Evolutionary conservation across 2,113 vertebrate genomes (phyloP).

Genomic region (Fulmarus glacialis): DNA sequence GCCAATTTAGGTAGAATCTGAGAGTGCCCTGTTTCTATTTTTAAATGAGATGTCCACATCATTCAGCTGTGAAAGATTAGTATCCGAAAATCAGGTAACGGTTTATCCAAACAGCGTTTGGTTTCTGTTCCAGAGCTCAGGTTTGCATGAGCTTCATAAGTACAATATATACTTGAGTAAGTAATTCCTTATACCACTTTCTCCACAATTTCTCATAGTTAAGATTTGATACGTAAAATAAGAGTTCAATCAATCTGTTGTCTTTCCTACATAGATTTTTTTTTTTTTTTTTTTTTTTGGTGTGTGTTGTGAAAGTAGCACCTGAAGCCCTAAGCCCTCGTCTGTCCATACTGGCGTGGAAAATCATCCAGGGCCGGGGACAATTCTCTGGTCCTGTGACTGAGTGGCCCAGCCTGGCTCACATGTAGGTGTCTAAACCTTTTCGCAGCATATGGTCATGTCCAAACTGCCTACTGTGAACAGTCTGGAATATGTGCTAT

Average conservation of each 20-base stretch:
- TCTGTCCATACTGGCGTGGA: accelerated
- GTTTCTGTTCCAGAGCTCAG: not conserved
- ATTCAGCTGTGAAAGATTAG: not conserved
- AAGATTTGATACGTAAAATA: not conserved
- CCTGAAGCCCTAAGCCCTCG: not conserved
- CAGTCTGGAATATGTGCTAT: not conserved
- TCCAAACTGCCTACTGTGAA: not conserved
- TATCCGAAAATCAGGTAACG: not conserved
- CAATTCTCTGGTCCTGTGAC: accelerated
- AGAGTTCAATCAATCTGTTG: not conserved
- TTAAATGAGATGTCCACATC: not conserved
- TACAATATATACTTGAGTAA: not conserved
- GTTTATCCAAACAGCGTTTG: not conserved
- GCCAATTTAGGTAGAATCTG: not conserved
- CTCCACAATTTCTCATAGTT: not conserved
- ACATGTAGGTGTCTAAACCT: not conserved
- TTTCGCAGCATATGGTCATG: not conserved
- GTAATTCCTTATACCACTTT: not conserved
- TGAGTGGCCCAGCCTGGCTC: not conserved
- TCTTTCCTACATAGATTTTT: not conserved
- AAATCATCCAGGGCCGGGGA: not conserved
- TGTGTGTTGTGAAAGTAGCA: not conserved
- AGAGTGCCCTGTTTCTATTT: not conserved
- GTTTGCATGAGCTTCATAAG: not conserved
- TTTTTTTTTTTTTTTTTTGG: not conserved